Evolutionary conservation across 2,113 vertebrate species (phyloP).

Genomic region (Gymnogyps californianus): DNA sequence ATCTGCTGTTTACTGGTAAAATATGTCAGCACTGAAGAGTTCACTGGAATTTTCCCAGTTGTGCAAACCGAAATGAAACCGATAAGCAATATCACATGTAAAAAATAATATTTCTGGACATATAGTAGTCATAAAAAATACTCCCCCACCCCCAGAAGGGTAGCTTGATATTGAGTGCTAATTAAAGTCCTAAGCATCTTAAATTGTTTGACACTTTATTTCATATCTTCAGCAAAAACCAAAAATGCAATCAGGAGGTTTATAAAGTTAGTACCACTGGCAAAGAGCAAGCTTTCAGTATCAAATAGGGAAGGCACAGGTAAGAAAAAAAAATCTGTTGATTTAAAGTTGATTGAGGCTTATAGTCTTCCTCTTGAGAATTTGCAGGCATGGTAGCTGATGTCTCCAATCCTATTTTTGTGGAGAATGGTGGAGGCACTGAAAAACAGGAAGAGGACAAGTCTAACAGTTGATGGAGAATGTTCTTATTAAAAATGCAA

Average conservation of each 20-base stretch:
- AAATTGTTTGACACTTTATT: not conserved
- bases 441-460: not conserved
- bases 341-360: not conserved
- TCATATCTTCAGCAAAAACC: not conserved
- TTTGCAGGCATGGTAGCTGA: not conserved
- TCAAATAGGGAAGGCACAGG: not conserved
- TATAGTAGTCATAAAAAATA: not conserved
- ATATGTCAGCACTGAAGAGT: not conserved
- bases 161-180: not conserved
- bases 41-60: not conserved
- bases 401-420: not conserved
- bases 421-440: not conserved
- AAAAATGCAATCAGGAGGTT: not conserved
- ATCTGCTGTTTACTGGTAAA: not conserved
- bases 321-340: not conserved
- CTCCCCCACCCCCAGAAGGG: rapidly evolving
- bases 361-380: not conserved
- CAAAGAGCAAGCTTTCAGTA: not conserved
- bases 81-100: not conserved
- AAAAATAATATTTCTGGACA: not conserved
- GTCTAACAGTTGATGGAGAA: not conserved
- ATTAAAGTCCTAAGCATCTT: not conserved
- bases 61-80: not conserved
- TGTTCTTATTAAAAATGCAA: not conserved
- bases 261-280: not conserved